Evolutionary conservation across 2,113 vertebrate species (phyloP), one percentile per base, ranked within the genome.

Genomic region (Myrmecophaga tridactyla): DNA sequence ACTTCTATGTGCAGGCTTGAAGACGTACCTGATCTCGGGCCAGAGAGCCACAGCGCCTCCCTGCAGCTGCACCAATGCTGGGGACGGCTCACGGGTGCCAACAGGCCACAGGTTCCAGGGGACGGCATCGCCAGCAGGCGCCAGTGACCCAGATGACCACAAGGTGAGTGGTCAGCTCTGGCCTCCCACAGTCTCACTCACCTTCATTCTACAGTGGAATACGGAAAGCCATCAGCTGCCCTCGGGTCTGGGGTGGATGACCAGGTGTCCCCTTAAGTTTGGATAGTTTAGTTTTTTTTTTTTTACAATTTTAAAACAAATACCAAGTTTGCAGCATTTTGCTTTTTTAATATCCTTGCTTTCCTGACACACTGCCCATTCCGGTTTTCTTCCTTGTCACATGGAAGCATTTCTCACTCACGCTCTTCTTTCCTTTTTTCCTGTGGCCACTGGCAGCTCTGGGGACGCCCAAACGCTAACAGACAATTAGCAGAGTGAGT

Each of bases 1-100:
- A 58, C 41, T 97, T 83, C 96, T 96, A 96, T 60, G 82, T 96
- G 3, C 97, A 99, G 99, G 99, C 95, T 97, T 99, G 97, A 99
- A 99, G 98, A 99, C 99, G 75, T 99, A 99, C 97, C 98, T 99
- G 98, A 99, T 99, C 97, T 99, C 99, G 17, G 98, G 99, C 89
- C 98, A 99, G 97, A 99, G 99, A 98, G 97, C 98, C 98, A 98
- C 99, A 97, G 98, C 97, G 53, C 96, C 98, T 46, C 98, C 97
- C 11, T 99, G 99, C 97, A 99, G 98, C 98, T 99, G 99, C 84
- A 98, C 99, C 1, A 99, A 99, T 90, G 87, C 96, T 0, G 97
- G 98, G n/a, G n/a, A n/a, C n/a, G n/a, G 62, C 97, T 98, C 62
- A 98, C 98, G 73, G 98, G 97, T 63, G 95, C 97, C 72, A 99